Evolutionary conservation across 2,797 vertebrate genomes (phyloP).

Genomic region (Crenichthys baileyi): DNA sequence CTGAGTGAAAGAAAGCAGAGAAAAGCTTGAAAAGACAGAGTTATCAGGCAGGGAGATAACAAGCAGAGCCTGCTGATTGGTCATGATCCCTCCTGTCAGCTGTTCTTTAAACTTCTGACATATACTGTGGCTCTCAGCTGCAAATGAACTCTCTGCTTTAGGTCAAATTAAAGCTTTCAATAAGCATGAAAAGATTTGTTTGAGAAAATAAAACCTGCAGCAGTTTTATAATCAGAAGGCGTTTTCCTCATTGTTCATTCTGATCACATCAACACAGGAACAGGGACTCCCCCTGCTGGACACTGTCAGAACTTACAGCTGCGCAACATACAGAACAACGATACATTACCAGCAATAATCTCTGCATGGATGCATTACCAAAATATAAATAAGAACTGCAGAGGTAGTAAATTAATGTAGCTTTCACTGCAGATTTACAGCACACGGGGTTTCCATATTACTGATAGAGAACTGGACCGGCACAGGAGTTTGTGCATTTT

Average conservation of each 20-base stretch:
- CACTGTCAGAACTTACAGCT: slow-evolving; percentile 25
- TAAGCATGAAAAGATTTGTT: too few species aligned
- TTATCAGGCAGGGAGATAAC: slow-evolving; percentile 15
- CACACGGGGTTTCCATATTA: too few species aligned
- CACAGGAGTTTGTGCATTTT: too few species aligned
- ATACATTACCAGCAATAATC: neutral
- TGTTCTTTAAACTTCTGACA: neutral
- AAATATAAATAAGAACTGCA: neutral
- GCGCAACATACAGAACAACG: neutral
- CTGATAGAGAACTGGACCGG: too few species aligned
- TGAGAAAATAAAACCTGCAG: neutral
- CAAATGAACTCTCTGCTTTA: neutral
- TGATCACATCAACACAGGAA: neutral
- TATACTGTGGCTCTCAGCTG: neutral
- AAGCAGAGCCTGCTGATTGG: neutral
- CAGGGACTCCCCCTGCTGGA: slow-evolving; percentile 68
- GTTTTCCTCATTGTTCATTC: neutral
- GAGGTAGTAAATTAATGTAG: too few species aligned
- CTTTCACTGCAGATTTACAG: too few species aligned
- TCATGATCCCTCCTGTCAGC: neutral
- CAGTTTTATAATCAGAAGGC: neutral
- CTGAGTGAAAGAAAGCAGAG: neutral
- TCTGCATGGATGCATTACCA: too few species aligned
- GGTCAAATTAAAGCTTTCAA: neutral
- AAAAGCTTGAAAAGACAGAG: neutral